A percentile compares a stretch with the other conserved stretches of the same genome.
These are phyloP conservation scores for Takifugu flavidus DNA, from an alignment of 2,113 vertebrate species.

Conservation along the genomic window DNA sequence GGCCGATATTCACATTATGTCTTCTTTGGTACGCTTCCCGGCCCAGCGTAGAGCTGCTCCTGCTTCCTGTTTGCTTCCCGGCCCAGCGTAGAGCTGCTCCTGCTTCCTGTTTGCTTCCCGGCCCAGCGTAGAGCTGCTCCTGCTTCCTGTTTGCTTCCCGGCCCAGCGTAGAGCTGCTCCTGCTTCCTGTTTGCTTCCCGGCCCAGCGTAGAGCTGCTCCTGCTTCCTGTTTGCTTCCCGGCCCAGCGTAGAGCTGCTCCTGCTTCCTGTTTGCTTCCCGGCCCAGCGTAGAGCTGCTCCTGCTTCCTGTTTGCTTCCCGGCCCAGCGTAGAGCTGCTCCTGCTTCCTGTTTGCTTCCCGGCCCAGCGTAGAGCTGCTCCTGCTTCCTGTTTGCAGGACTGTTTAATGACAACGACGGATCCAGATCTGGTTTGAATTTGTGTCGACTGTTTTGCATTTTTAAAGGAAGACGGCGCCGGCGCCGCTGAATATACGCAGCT, in stretches of 20 bases:
- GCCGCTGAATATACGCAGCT: slow-evolving; percentile 16
- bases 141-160: neutral
- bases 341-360: neutral
- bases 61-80: neutral
- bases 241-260: neutral
- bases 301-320: neutral
- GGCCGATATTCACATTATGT: slow-evolving; percentile 7
- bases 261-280: neutral
- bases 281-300: neutral
- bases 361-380: neutral
- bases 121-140: neutral
- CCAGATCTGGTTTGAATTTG: slow-evolving; percentile 13
- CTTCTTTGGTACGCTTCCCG: neutral
- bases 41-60: neutral
- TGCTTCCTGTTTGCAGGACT: too few species aligned
- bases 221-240: neutral
- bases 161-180: neutral
- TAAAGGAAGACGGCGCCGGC: slow-evolving; percentile 5
- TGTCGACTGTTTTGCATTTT: slow-evolving; percentile 13
- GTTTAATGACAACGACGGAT: neutral
- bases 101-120: neutral
- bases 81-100: neutral
- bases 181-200: neutral
- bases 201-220: neutral
- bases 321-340: neutral